Percentiles rank a stretch among this genome's conserved stretches.
phyloP scores from a whole-genome alignment of 1,140 invertebrate species.

The Leptonema lineaticorne region DNA sequence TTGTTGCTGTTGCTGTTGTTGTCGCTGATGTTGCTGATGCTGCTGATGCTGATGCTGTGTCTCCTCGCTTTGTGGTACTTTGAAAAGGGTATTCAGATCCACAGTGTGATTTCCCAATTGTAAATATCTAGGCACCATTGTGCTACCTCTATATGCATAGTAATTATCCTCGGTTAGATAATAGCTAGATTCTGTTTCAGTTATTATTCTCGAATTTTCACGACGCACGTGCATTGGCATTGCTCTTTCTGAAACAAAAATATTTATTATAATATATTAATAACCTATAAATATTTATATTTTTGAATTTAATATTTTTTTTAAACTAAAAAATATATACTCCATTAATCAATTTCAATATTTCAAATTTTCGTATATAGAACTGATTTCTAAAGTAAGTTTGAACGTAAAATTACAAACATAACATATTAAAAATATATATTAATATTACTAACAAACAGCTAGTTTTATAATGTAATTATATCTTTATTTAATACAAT shows the following conservation, averaged over 20 bases:
- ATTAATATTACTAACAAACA: too few relatives aligned
- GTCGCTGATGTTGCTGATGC: constrained; percentile 8
- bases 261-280: too few relatives aligned
- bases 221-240: constrained; percentile 15
- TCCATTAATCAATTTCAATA: too few relatives aligned
- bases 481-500: too few relatives aligned
- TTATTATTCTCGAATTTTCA: background rate
- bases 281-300: too few relatives aligned
- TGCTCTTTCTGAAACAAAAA: constrained; percentile 28
- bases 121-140: constrained; percentile 47
- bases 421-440: too few relatives aligned
- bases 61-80: constrained; percentile 49
- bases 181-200: constrained; percentile 21
- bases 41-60: constrained; percentile 39
- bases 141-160: constrained; percentile 25
- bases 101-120: constrained; percentile 54
- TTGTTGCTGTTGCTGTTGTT: constrained; percentile 3
- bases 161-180: constrained; percentile 33
- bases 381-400: too few relatives aligned
- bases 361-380: too few relatives aligned
- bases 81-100: constrained; percentile 53
- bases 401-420: too few relatives aligned
- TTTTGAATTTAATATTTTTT: too few relatives aligned
- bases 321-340: too few relatives aligned
- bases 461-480: too few relatives aligned